Evolutionary conservation across 2,797 vertebrate genomes (phyloP).

Genomic region (Syncerus caffer): DNA sequence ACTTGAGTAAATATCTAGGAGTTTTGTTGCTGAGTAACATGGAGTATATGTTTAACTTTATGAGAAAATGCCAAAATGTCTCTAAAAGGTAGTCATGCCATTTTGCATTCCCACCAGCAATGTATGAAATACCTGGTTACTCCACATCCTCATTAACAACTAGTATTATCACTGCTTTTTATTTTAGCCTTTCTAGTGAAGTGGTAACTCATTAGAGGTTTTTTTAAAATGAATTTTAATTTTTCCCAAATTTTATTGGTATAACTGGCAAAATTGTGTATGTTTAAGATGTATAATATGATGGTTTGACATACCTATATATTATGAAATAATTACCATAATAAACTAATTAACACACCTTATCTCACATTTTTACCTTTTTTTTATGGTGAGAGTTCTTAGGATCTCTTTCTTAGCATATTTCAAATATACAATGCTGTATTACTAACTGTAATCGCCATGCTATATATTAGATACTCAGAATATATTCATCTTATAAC

Average conservation of each 20-base stretch:
- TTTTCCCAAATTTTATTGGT: not conserved
- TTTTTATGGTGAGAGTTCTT: not conserved
- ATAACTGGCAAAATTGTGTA: not conserved
- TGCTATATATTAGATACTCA: not conserved
- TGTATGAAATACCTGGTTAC: not conserved
- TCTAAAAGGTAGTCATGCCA: not conserved
- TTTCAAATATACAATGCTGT: not conserved
- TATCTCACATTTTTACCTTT: not conserved
- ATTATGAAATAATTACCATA: not conserved
- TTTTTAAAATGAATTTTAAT: not conserved
- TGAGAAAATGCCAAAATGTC: not conserved
- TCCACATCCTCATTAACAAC: not conserved
- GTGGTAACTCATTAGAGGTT: not conserved
- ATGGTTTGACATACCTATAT: not conserved
- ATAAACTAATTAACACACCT: not conserved
- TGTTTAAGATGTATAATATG: not conserved
- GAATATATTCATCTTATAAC: not conserved
- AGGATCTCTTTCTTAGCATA: not conserved
- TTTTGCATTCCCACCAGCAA: not conserved
- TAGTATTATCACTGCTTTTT: not conserved
- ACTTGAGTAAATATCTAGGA: not conserved
- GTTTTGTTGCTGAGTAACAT: not conserved
- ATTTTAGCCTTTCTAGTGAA: not conserved
- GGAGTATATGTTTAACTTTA: not conserved
- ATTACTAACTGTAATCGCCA: not conserved